These are phyloP conservation scores for Pachyramphus minor DNA, from an alignment of 2,113 vertebrate species.

Conservation along the genomic window DNA sequence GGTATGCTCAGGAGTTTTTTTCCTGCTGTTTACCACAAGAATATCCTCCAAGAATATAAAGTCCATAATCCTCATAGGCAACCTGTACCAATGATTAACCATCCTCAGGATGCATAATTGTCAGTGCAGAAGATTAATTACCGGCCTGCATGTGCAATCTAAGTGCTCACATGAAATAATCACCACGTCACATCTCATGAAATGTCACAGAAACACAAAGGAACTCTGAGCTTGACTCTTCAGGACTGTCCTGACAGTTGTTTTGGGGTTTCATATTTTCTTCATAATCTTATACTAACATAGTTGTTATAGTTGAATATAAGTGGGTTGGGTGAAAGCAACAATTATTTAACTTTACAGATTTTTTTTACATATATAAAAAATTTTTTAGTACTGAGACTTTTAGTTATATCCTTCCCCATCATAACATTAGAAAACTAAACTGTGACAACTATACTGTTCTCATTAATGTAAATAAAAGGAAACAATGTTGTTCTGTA, in stretches of 20 bases:
- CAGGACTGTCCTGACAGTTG: neutral
- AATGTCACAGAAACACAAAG: neutral
- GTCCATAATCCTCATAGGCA: neutral
- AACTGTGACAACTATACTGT: neutral
- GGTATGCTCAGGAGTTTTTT: neutral
- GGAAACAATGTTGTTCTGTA: neutral
- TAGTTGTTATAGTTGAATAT: neutral
- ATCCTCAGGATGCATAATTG: neutral
- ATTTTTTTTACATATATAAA: neutral
- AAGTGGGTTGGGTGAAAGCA: neutral
- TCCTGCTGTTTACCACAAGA: neutral
- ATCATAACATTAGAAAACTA: neutral
- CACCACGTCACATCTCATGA: rapidly evolving
- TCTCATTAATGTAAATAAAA: neutral
- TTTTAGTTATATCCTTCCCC: neutral
- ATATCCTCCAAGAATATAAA: neutral
- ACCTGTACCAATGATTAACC: neutral
- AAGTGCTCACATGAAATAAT: neutral
- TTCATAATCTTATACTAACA: neutral
- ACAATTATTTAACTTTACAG: neutral
- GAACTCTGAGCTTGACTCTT: neutral
- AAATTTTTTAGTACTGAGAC: neutral
- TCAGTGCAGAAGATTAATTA: neutral
- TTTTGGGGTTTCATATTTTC: too few species aligned
- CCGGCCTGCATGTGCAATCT: rapidly evolving